Base-by-base conservation (phyloP, 2,113 vertebrate species). In the Myiagra hebetior region DNA sequence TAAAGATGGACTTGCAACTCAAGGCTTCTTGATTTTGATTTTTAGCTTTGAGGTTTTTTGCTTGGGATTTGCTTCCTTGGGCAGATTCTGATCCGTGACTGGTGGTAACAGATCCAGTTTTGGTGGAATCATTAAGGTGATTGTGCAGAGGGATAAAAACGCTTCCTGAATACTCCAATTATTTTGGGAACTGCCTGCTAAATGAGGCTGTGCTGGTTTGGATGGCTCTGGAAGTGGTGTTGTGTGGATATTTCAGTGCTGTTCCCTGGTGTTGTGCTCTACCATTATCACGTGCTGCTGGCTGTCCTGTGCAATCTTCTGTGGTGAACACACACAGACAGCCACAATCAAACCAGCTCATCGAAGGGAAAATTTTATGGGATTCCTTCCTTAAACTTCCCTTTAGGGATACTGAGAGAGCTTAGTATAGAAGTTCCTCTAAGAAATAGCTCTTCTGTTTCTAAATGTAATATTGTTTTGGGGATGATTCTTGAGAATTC, bases 271-370 rank as follows among this genome's bases (percentile, higher is more conserved):
- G 65, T 1, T 72, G 31, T 57, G 75, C 92, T 92, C 15, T 92
- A n/a, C 55, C 75, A 80, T 97, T 91, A 75, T 37, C 52, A 0
- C 30, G 41, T 92, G 44, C 60, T 59, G 56, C n/a, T 1, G 2
- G 55, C 56, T 75, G 57, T 20, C 60, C 94, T 78, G 13, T 91
- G 94, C 93, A 94, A 11, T 94, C 62, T n/a, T 68, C 85, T 90
- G 94, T n/a, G 85, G 53, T 50, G 31, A 84, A 5, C 86, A 91
- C 41, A 46, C n/a, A 49, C 1, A 2, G 56, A 4, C 0, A 8
- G 4, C 92, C 62, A 87, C 63, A 41, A 37, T 5, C 63, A 80
- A 55, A 44, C 16, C 52, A 86, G 42, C 39, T 87, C n/a, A 8
- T 5, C 27, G 73, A 60, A 70, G 77, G 44, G 28, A 50, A 75